These are phyloP conservation scores for Andrena bucephala DNA, from an alignment of 2,888 invertebrate genomes.

Conservation along the genomic window DNA sequence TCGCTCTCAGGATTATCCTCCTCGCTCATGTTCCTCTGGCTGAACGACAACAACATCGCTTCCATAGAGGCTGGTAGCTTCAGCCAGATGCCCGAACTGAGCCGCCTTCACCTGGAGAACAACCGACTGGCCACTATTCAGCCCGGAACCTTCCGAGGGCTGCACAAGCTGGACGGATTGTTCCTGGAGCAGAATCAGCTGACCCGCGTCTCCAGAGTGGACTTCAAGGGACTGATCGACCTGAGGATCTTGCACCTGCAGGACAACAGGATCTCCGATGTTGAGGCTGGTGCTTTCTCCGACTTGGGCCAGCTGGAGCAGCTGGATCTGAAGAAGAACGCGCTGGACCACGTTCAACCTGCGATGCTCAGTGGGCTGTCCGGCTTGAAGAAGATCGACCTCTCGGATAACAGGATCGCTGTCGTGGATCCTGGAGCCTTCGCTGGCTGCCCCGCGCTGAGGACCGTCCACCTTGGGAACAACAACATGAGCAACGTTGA, in stretches of 20 bases:
- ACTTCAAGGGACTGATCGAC: slow-evolving; percentile 82
- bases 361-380: slow-evolving; percentile 54
- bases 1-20: slow-evolving; percentile 55
- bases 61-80: slow-evolving; percentile 82
- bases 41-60: slow-evolving; percentile 83
- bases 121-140: slow-evolving; percentile 82
- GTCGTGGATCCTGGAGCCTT: slow-evolving; percentile 29
- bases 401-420: slow-evolving; percentile 52
- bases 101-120: slow-evolving; percentile 82
- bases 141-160: slow-evolving; percentile 76
- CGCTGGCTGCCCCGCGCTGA: slow-evolving; percentile 5
- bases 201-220: slow-evolving; percentile 79
- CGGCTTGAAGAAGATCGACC: slow-evolving; percentile 40
- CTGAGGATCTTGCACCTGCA: slow-evolving; percentile 83
- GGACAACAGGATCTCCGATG: slow-evolving; percentile 80
- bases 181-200: slow-evolving; percentile 84
- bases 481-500: slow-evolving; percentile 49
- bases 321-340: slow-evolving; percentile 82
- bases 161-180: slow-evolving; percentile 79
- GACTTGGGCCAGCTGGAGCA: slow-evolving; percentile 81
- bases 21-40: slow-evolving; percentile 74
- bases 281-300: slow-evolving; percentile 83
- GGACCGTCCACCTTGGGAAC: slow-evolving; percentile 10
- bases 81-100: slow-evolving; percentile 76
- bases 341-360: slow-evolving; percentile 74